Conservation (phyloP, 1,140 invertebrate species). For the Oreohelix idahoensis region DNA sequence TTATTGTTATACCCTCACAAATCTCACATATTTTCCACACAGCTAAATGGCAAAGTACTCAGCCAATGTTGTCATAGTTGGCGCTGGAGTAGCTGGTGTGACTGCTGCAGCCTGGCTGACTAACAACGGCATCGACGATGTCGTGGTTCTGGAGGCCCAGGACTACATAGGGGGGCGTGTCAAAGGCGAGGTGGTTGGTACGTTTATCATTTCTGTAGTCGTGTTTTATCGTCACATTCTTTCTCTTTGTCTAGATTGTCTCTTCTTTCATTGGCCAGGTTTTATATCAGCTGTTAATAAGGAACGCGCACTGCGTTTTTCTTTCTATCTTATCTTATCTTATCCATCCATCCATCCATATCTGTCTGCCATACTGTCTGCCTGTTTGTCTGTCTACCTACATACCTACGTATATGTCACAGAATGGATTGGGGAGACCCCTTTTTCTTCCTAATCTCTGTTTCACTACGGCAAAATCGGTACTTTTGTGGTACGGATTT, state of each 20-base stretch:
- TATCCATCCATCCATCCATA: background rate
- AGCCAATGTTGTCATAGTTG: slow-evolving; percentile 10
- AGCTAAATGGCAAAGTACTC: background rate
- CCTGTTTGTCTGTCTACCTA: background rate
- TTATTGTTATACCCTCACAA: too few relatives aligned
- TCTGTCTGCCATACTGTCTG: background rate
- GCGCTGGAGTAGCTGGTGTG: slow-evolving; percentile 24
- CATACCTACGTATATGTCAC: too few relatives aligned
- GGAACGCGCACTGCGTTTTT: too few relatives aligned
- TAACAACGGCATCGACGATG: slow-evolving; percentile 10
- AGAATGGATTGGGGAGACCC: too few relatives aligned
- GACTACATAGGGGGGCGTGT: slow-evolving; percentile 29
- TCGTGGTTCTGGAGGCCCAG: slow-evolving; percentile 20
- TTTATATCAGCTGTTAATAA: too few relatives aligned
- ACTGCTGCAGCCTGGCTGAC: slow-evolving; percentile 17
- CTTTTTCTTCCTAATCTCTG: too few relatives aligned
- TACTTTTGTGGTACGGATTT: too few relatives aligned
- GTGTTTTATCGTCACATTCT: background rate
- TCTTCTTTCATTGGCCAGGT: too few relatives aligned
- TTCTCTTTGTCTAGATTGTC: too few relatives aligned
- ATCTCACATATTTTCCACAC: too few relatives aligned
- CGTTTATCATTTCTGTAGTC: background rate
- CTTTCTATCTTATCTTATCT: too few relatives aligned
- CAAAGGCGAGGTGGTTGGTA: slow-evolving; percentile 18
- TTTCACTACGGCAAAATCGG: too few relatives aligned